Base-by-base conservation (phyloP, 2,888 invertebrate genomes). In the Trisateles emortualis region DNA sequence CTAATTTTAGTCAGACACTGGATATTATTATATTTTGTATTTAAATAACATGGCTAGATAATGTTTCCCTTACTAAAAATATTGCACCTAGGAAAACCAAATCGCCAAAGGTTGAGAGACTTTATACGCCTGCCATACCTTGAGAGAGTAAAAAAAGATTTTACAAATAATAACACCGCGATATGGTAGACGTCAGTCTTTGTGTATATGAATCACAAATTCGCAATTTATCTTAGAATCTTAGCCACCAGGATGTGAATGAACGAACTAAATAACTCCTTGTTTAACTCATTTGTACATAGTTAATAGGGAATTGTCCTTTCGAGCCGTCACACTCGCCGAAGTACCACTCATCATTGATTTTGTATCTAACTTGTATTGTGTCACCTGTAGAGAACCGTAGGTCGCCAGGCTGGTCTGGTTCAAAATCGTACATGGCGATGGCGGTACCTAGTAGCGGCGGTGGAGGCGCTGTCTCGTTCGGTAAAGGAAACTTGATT, bases 251-350 rank as follows among this genome's bases (percentile, higher is more conserved):
- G 52, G 46, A 36, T 16, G 35, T 30, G 24, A 52, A 50, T 36
- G 33, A 40, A 33, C 39, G 24, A 47, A 56, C 56, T 38, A 52
- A 42, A 48, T 36, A 52, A 58, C 42, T 62, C 59, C 55, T 64
- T 57, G 56, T 51, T 68, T 84, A 89, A 80, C 84, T 82, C 78
- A 92, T 86, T 84, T 96, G 95, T 55, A 97, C 95, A 84, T 96
- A 97, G 89, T 95, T 96, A 22, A 94, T 93, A 48, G 97, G 97
- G 87, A 97, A 97, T 81, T 97, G 96, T 63, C 97, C 97, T 77
- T 88, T 94, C 59, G 88, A 85, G 26, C 95, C 95, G 54, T 94
- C 92, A 64, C 94, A 94, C 80, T 96, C 95, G 11, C 97, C 97
- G 76, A 94, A 96, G 52, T 96, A 94, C 97, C 97, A 97, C 71